Evolutionary conservation across 2,113 vertebrate species (phyloP), one percentile per base, ranked within the genome.

Genomic region (Tragulus kanchil): DNA sequence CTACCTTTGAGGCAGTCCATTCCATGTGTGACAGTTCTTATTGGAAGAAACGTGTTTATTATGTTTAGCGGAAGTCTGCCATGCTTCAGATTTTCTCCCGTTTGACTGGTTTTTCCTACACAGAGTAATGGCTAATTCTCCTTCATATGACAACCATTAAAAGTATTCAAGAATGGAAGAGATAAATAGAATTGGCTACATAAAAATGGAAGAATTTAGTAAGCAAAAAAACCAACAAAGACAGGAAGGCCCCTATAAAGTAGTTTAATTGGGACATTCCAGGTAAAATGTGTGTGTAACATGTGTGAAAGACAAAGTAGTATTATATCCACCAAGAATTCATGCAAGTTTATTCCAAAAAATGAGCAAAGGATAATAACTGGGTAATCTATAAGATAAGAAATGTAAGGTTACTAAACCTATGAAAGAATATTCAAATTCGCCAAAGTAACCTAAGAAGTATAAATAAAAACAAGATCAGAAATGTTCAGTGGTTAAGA

Each of bases 1-100:
- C 79, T 81, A 58, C 61, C 52, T 86, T n/a, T 0, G 1, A 67
- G 52, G 58, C 17, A 85, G 26, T 9, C 6, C 61, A 54, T 81
- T 89, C 65, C 59, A 45, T 21, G 73, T 28, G 45, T 88, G 94
- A 92, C 15, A 50, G 58, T 61, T 45, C 58, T 95, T 42, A 88
- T 28, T 28, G 31, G 64, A 86, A 97, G 48, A 94, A 92, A 94
- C 86, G 59, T 85, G 56, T 75, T 93, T 64, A 67, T 56, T 21
- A 25, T 71, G n/a, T 92, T 96, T 83, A 54, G 58, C 17, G 95
- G 71, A 93, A 71, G 42, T 87, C 54, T 71, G 12, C 31, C 48
- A 71, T 0, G 0, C 36, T 84, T 36, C 36, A 84, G 17, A 19
- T 54, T 89, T n/a, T 62, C 69, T 42, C 61, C 54, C 71, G 28